A percentile compares a stretch with the other conserved stretches of the same genome.
Evolutionary conservation across 2,113 vertebrate species (phyloP).

Genomic region (Erpornis zantholeuca): DNA sequence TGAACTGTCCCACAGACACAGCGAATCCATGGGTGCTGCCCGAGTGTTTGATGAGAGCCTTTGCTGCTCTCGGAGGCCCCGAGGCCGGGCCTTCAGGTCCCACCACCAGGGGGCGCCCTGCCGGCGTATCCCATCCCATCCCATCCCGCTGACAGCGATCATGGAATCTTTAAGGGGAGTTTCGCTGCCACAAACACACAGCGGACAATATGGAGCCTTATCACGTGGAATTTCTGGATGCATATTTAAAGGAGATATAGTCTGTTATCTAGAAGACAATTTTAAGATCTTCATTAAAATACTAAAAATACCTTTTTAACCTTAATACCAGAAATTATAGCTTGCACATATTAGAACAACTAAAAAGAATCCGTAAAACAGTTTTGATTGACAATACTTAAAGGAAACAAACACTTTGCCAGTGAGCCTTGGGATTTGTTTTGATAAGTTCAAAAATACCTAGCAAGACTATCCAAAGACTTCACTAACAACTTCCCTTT

Average conservation of each 20-base stretch:
- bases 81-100: rapidly evolving
- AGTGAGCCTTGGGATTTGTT: not conserved
- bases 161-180: not conserved
- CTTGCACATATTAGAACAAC: not conserved
- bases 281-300: not conserved
- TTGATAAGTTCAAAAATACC: not conserved
- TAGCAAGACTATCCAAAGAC: not conserved
- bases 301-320: not conserved
- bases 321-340: not conserved
- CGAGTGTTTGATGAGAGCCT: rapidly evolving
- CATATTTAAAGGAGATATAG: not conserved
- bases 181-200: not conserved
- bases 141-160: not conserved
- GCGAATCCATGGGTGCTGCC: rapidly evolving
- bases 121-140: rapidly evolving
- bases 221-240: not conserved
- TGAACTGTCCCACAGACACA: not conserved
- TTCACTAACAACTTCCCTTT: not conserved
- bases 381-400: not conserved
- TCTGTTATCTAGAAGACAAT: not conserved
- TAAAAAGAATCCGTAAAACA: not conserved
- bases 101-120: not conserved
- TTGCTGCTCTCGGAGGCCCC: not conserved
- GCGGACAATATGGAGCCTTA: not conserved
- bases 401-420: not conserved